Evolutionary conservation across 2,888 invertebrate species (phyloP).

Genomic region (Venusia cambrica): DNA sequence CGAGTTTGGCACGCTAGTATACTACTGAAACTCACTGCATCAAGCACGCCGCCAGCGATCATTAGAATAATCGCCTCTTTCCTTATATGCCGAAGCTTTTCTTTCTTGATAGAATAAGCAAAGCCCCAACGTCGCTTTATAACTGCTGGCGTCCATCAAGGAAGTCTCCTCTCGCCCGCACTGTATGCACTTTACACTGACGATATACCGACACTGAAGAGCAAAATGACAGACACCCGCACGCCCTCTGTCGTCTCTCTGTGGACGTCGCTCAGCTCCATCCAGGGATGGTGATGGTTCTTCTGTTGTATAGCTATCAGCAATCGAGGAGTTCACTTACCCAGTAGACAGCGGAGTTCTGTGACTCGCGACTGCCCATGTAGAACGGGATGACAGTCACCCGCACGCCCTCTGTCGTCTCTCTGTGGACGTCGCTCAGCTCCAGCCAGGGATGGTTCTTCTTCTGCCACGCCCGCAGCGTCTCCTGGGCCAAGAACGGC

Average conservation of each 20-base stretch:
- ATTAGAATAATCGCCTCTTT: too few relatives aligned
- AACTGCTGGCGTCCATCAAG: too few relatives aligned
- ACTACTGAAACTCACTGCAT: too few relatives aligned
- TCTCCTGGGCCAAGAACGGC: constrained; percentile 93
- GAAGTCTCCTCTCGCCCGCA: too few relatives aligned
- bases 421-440: constrained; percentile 97
- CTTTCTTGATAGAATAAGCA: too few relatives aligned
- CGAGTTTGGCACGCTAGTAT: too few relatives aligned
- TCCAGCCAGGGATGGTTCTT: constrained; percentile 99
- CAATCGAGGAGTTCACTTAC: too few relatives aligned
- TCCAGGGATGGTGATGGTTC: constrained; percentile 98
- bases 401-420: constrained; percentile 97
- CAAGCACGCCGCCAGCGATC: too few relatives aligned
- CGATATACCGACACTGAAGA: constrained; percentile 98
- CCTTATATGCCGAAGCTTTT: too few relatives aligned
- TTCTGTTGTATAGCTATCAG: constrained; percentile 97
- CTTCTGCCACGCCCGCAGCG: constrained; percentile 96
- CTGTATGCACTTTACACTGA: too few relatives aligned
- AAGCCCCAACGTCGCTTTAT: too few relatives aligned
- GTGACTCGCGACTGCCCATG: constrained; percentile 96
- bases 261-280: constrained; percentile 97
- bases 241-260: constrained; percentile 98
- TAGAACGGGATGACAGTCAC: constrained; percentile 99
- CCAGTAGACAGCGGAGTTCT: constrained; percentile 96
- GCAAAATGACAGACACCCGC: constrained; percentile 98